A percentile compares a stretch with the other conserved stretches of the same genome.
Conservation (phyloP, 2,113 vertebrate genomes). For the Salvelinus namaycush region DNA sequence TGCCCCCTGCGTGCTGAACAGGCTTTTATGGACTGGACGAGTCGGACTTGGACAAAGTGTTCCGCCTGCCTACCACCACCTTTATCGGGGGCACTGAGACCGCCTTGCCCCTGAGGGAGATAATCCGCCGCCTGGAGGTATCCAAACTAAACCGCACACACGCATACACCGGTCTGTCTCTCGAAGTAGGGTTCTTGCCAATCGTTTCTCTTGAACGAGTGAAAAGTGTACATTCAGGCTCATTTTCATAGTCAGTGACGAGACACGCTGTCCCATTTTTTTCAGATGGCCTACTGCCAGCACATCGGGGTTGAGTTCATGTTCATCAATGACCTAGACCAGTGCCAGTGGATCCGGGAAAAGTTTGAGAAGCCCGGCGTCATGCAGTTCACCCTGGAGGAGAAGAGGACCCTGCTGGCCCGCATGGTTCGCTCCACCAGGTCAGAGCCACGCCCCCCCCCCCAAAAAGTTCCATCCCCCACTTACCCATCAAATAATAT, state of each 20-base stretch:
- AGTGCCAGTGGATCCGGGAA: constrained; percentile 98
- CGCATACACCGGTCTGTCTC: not conserved
- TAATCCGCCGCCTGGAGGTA: constrained; percentile 95
- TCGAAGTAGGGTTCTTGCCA: too few species aligned
- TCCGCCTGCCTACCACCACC: constrained; percentile 95
- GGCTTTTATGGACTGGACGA: constrained; percentile 96
- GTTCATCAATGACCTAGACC: constrained; percentile 99
- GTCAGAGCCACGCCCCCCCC: constrained; percentile 57
- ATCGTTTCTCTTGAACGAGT: too few species aligned
- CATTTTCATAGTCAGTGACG: not conserved
- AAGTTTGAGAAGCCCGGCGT: constrained; percentile 94
- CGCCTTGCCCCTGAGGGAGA: constrained; percentile 89
- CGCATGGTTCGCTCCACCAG: constrained; percentile 94
- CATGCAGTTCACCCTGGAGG: constrained; percentile 94
- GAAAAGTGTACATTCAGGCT: not conserved
- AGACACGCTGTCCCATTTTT: constrained; percentile 1
- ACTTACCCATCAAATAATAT: not conserved
- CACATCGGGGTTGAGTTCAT: constrained; percentile 99
- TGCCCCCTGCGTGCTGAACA: constrained; percentile 64
- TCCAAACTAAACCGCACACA: not conserved
- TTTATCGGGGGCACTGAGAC: constrained; percentile 94
- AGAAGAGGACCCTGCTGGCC: constrained; percentile 93
- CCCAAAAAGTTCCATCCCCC: not conserved
- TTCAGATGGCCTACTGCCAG: constrained; percentile 94
- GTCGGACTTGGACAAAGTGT: constrained; percentile 95